A percentile compares a stretch with the other conserved stretches of the same genome.
Conservation (phyloP, 2,888 invertebrate species). For the Yponomeuta malinellus region DNA sequence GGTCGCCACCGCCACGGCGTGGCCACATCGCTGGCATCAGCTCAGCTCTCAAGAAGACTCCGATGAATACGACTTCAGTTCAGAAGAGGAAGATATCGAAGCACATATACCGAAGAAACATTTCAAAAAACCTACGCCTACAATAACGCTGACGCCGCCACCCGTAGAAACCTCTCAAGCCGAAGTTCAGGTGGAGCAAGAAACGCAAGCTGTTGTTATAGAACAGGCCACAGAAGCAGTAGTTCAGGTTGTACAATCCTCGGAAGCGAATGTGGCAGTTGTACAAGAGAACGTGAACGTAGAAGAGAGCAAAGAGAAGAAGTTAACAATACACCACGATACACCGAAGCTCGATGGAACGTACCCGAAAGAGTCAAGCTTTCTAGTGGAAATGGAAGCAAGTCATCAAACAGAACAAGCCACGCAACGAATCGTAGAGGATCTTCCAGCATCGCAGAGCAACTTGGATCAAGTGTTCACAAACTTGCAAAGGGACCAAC, state of each 20-base stretch:
- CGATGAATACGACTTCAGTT: neutral
- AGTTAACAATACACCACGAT: neutral
- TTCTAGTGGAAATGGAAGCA: too few relatives aligned
- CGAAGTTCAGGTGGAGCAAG: neutral
- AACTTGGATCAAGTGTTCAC: neutral
- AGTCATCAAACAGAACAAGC: neutral
- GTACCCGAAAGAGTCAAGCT: neutral
- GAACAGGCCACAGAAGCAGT: neutral
- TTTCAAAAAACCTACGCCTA: neutral
- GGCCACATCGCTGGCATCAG: neutral
- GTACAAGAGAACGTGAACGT: neutral
- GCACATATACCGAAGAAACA: neutral
- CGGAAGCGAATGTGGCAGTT: neutral
- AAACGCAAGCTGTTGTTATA: neutral
- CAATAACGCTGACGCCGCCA: neutral
- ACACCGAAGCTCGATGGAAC: neutral
- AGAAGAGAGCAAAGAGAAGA: neutral
- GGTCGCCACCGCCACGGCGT: neutral
- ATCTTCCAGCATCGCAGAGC: neutral
- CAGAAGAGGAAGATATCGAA: neutral
- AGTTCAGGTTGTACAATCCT: neutral
- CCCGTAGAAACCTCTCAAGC: neutral
- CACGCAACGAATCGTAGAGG: too few relatives aligned
- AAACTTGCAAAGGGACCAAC: neutral
- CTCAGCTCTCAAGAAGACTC: neutral